Percentiles rank a stretch among this genome's conserved stretches.
These are phyloP conservation scores for Drosophila robusta DNA, from an alignment of 2,888 invertebrate genomes.

Conservation along the genomic window DNA sequence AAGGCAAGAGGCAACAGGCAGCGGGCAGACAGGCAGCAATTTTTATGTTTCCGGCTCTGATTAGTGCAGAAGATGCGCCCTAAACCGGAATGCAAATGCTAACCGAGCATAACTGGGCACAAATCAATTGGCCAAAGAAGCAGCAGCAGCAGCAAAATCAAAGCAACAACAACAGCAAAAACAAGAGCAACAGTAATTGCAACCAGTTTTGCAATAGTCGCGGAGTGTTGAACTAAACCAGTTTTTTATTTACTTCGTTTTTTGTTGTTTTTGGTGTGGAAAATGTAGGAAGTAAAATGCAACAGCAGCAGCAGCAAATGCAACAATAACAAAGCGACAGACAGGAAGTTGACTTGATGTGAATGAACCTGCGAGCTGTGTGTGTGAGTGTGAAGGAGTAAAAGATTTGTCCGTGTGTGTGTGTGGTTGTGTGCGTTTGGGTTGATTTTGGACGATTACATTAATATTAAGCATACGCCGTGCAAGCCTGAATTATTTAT, in stretches of 20 bases:
- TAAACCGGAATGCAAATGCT: slow-evolving; percentile 76
- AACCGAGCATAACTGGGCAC: slow-evolving; percentile 53
- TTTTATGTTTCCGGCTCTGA: slow-evolving; percentile 80
- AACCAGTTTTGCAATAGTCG: slow-evolving; percentile 71
- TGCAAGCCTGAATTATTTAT: slow-evolving; percentile 60
- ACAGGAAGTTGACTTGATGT: slow-evolving; percentile 69
- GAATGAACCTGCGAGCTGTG: slow-evolving; percentile 52
- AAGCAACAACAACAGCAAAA: slow-evolving; percentile 37
- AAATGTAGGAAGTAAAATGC: slow-evolving; percentile 77
- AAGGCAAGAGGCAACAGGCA: slow-evolving; percentile 16
- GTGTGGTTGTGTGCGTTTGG: slow-evolving; percentile 6
- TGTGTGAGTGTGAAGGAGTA: slow-evolving; percentile 28
- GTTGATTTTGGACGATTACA: slow-evolving; percentile 54
- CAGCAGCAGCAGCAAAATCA: slow-evolving; percentile 42
- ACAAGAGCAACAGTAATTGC: slow-evolving; percentile 48
- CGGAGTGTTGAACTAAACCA: slow-evolving; percentile 66
- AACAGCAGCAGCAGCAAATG: slow-evolving; percentile 46
- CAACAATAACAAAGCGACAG: slow-evolving; percentile 49
- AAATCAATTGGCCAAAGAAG: slow-evolving; percentile 70
- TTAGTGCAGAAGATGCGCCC: slow-evolving; percentile 60
- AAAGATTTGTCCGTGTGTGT: slow-evolving; percentile 3
- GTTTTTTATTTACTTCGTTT: slow-evolving; percentile 56
- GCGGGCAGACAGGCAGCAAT: slow-evolving; percentile 33
- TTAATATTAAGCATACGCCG: slow-evolving; percentile 72
- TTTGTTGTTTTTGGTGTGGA: slow-evolving; percentile 51